Evolutionary conservation across 1,140 invertebrate genomes (phyloP).

Genomic region (Leptopilina clavipes): DNA sequence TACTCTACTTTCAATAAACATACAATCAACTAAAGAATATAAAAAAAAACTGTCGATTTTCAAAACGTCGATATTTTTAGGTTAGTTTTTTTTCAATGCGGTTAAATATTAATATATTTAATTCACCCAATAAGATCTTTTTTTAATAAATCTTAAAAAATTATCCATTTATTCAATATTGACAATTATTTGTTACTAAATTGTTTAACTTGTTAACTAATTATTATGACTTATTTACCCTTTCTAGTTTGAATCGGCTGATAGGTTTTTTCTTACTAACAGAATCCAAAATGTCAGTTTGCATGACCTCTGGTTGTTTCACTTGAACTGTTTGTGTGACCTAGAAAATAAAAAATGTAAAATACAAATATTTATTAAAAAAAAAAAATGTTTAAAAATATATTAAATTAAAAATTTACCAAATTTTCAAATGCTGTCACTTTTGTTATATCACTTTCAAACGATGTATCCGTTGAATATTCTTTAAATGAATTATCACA

Average conservation of each 20-base stretch:
- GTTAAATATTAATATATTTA: not conserved
- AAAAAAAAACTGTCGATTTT: no score
- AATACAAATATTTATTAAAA: not conserved
- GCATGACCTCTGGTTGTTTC: not conserved
- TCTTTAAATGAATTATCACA: slow-evolving; percentile 35
- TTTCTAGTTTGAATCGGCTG: slow-evolving; percentile 58
- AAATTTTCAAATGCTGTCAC: slow-evolving; percentile 47
- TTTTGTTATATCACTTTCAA: slow-evolving; percentile 32
- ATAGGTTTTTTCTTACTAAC: slow-evolving; percentile 44
- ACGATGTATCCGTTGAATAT: not conserved
- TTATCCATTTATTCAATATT: not conserved
- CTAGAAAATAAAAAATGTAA: not conserved
- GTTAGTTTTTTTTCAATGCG: no score
- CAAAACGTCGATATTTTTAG: no score
- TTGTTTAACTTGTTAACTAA: slow-evolving; percentile 31
- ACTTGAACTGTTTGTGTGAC: not conserved
- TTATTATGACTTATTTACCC: slow-evolving; percentile 45
- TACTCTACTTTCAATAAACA: no score
- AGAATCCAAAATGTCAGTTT: not conserved
- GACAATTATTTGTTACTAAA: not conserved
- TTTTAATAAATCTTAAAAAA: not conserved
- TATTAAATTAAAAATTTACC: slow-evolving; percentile 40
- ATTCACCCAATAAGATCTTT: not conserved
- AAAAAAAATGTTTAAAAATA: not conserved
- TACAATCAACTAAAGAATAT: no score